Conservation (phyloP, 30 jellyfish, hydroid and myxozoan species). For the Hydractinia symbiolongicarpus region DNA sequence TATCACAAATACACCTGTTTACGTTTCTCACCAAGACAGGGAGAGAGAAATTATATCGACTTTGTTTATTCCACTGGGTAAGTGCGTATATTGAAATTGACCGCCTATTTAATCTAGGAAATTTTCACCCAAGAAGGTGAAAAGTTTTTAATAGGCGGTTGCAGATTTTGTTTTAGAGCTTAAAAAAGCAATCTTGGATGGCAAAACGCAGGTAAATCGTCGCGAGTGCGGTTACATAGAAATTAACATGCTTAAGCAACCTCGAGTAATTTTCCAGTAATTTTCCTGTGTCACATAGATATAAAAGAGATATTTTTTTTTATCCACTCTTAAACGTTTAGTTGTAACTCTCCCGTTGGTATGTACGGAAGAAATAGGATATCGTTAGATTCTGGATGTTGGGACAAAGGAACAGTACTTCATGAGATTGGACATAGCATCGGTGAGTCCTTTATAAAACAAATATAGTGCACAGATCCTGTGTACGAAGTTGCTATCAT, state of each 20-base stretch:
- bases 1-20: conserved; percentile 22
- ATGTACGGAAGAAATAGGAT: conserved; percentile 18
- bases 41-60: conserved; percentile 22
- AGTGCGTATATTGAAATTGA: neutral
- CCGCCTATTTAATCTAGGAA: neutral
- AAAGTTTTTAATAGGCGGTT: too few relatives aligned
- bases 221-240: too few relatives aligned
- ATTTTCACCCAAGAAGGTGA: neutral
- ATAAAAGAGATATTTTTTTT: too few relatives aligned
- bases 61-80: conserved; percentile 21
- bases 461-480: too few relatives aligned
- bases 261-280: too few relatives aligned
- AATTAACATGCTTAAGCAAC: too few relatives aligned
- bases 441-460: neutral
- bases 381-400: conserved; percentile 27
- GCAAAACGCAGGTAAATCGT: too few relatives aligned
- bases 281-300: too few relatives aligned
- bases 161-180: too few relatives aligned
- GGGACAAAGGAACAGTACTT: conserved; percentile 27
- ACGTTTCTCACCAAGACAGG: conserved; percentile 14
- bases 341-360: conserved; percentile 39
- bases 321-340: neutral
- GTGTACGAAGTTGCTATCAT: too few relatives aligned
- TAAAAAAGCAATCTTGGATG: too few relatives aligned
- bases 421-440: conserved; percentile 38